Evolutionary conservation across 2,113 vertebrate genomes (phyloP).

Genomic region (Psittacus erithacus): DNA sequence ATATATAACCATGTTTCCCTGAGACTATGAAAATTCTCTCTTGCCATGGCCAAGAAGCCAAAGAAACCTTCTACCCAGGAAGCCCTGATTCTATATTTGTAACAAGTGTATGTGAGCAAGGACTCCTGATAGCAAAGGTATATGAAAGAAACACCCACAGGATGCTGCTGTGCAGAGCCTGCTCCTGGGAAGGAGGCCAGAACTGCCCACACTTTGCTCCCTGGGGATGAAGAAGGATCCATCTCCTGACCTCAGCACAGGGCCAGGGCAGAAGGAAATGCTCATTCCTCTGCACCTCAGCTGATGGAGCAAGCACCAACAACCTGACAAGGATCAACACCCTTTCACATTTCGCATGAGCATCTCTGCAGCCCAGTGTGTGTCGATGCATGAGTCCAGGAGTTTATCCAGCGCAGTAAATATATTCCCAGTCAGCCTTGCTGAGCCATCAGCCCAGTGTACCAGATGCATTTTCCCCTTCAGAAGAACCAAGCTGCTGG

Average conservation of each 20-base stretch:
- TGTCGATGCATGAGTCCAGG: accelerated
- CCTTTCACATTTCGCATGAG: background rate
- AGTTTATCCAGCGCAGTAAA: background rate
- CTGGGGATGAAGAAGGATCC: accelerated
- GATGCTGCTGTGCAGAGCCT: background rate
- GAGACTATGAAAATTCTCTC: background rate
- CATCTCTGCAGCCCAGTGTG: background rate
- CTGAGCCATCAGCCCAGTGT: accelerated
- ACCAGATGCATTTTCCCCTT: background rate
- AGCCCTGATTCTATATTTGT: background rate
- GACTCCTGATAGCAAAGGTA: background rate
- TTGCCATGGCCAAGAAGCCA: background rate
- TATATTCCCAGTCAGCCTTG: background rate
- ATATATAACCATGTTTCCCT: background rate
- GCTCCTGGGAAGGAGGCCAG: background rate
- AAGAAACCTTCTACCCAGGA: background rate
- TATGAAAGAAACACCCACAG: accelerated
- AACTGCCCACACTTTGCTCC: background rate
- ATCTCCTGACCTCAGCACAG: background rate
- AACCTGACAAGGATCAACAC: background rate
- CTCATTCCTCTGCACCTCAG: background rate
- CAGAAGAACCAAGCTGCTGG: background rate
- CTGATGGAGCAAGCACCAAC: background rate
- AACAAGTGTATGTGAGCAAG: background rate
- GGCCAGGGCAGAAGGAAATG: background rate